Conservation (phyloP, 2,888 invertebrate genomes). For the Nudaria mundana region DNA sequence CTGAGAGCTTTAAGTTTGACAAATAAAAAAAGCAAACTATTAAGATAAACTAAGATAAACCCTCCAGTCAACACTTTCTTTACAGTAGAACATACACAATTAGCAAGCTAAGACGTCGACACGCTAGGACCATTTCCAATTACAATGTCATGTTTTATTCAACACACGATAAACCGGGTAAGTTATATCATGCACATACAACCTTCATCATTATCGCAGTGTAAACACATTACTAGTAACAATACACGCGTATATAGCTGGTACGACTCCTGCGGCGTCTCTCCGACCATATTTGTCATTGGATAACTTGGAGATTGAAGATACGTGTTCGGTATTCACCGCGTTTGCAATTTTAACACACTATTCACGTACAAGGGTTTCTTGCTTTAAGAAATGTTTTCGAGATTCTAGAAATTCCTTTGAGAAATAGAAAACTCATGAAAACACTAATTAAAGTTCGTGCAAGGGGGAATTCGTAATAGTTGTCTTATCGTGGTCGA, state of each 20-base stretch:
- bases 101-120: conserved; percentile 13
- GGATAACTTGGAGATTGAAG: conserved; percentile 42
- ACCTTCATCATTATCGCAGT: conserved; percentile 25
- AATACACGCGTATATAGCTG: conserved; percentile 31
- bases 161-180: conserved; percentile 3
- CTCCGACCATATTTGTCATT: conserved; percentile 52
- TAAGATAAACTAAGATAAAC: too few species aligned
- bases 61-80: too few species aligned
- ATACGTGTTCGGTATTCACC: conserved; percentile 48
- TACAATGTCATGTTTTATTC: conserved; percentile 27
- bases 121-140: conserved; percentile 11
- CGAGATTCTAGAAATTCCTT: conserved; percentile 53
- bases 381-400: conserved; percentile 47
- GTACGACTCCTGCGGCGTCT: conserved; percentile 38
- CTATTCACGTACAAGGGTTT: conserved; percentile 56
- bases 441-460: too few species aligned
- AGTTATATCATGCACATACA: conserved; percentile 13
- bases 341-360: conserved; percentile 46
- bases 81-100: conserved; percentile 11
- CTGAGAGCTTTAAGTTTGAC: too few species aligned
- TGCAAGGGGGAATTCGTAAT: too few species aligned
- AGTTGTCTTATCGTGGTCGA: too few species aligned
- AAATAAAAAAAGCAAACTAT: too few species aligned
- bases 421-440: too few species aligned
- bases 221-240: conserved; percentile 28